Evolutionary conservation across 2,888 invertebrate species (phyloP), one percentile per base, ranked within the genome.

Genomic region (Lepas anatifera): DNA sequence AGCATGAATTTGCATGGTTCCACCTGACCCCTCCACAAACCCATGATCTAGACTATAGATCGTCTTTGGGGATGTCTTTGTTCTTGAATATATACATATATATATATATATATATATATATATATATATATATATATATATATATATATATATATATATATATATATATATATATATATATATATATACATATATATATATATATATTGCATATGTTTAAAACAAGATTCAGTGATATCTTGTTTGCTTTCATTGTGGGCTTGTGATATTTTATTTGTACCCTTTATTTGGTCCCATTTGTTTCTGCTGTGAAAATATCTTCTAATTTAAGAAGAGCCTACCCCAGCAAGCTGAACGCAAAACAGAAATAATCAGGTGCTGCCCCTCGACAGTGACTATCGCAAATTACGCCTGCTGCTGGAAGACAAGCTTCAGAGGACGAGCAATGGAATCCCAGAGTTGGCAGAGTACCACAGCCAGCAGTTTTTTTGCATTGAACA

Each of bases 81-180:
- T 63, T 13, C 35, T 22, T 63, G n/a, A 32, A 63, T 63, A 63
- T 63, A 63, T 63, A 63, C n/a, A 63, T 63, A 63, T 63, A 63
- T n/a, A 63, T 63, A 63, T 63, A 63, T 63, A 63, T 63, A 63
- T 63, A 63, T 16, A 63, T 63, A 63, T 63, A 63, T 63, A 63
- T 22, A 63, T 63, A 63, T 63, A 13, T 63, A 63, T 63, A 63
- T 63, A 8, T 63, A n/a, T 63, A 63, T 63, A 63, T n/a, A 63
- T 63, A 63, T 63, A 63, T 63, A n/a, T 63, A 63, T 63, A 63
- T 63, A 63, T 63, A 63, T 63, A 63, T 63, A 63, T 63, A 63
- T 63, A 63, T 63, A 63, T 63, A 63, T 63, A 63, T 63, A n/a
- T 63, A 63, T 63, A 63, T 63, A 63, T 63, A 63, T 63, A 63